Evolutionary conservation across 2,888 invertebrate species (phyloP), one percentile per base, ranked within the genome.

Genomic region (Leptinotarsa juncta): DNA sequence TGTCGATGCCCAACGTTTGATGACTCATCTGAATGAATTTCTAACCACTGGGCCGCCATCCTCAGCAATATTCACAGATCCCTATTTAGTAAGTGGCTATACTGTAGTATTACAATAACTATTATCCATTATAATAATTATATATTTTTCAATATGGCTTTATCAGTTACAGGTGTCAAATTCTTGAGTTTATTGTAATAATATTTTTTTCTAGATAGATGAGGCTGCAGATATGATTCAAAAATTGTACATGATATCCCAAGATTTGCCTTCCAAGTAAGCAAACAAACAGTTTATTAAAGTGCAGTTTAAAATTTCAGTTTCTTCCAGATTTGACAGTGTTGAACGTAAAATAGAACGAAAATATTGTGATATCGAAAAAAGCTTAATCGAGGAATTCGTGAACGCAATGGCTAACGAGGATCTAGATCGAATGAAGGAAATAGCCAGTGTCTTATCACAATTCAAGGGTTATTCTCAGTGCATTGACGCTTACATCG

Each of bases 211-310:
- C 89, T 89, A 96, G 95, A 89, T 99, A 53, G 94, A 96, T 86
- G 96, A 98, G 89, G 97, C 98, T 23, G 99, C 99, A 14, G 98
- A 99, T 89, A 94, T 99, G 4, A 98, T 99, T 82, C 97, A 99
- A 88, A 99, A 99, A 87, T 89, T 99, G 1, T 95, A 97, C 86
- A 92, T 97, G 23, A 97, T 99, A 81, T 95, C 98, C 0, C 97
- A 98, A 90, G 99, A 99, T 88, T 89, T 98, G 60, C 97, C 97
- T 0, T 94, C 94, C 75, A 96, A 95, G 91, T 92, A 88, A 86
- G 86, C 82, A 53, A 50, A 55, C 4, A 49, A 32, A 66, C 18
- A 66, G 5, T 3, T 16, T 10, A 32, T 42, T 4, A 23, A 57
- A 42, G 12, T 42, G 12, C 42, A 42, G 42, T 42, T 42, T 10